A percentile compares a stretch with the other conserved stretches of the same genome.
Conservation (phyloP, 2,888 invertebrate genomes). For the Chrysina gloriosa region DNA sequence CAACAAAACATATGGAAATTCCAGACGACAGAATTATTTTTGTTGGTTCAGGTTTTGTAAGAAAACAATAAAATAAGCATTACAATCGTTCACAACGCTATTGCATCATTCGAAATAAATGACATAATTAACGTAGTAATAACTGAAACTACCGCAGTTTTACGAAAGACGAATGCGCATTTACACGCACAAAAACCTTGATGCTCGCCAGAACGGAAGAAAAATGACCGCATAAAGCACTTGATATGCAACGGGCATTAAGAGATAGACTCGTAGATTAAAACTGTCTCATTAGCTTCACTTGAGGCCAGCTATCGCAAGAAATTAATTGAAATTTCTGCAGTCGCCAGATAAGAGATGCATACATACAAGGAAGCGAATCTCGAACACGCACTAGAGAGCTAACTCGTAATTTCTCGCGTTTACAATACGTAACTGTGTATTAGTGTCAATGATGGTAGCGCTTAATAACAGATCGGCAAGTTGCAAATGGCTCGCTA, state of each 20-base stretch:
- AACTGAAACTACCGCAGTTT: background rate
- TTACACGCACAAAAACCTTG: background rate
- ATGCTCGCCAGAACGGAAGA: background rate
- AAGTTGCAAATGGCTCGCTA: background rate
- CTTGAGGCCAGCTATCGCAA: constrained; percentile 5
- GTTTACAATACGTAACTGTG: background rate
- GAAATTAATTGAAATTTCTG: constrained; percentile 22
- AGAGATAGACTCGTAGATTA: constrained; percentile 23
- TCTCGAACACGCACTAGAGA: background rate
- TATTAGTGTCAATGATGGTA: background rate
- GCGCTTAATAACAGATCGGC: background rate
- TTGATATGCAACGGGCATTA: background rate
- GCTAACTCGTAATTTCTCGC: background rate
- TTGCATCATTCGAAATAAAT: background rate
- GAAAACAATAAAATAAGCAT: no score
- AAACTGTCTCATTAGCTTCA: constrained; percentile 21
- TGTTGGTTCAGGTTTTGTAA: no score
- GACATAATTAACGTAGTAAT: background rate
- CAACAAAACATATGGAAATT: no score
- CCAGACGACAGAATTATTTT: no score
- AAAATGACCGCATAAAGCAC: constrained; percentile 15
- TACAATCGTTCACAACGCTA: no score
- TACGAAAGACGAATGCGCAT: background rate
- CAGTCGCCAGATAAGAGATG: constrained; percentile 7
- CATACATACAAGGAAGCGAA: background rate